Conservation (phyloP, 2,113 vertebrate species). For the Melierax canorus region DNA sequence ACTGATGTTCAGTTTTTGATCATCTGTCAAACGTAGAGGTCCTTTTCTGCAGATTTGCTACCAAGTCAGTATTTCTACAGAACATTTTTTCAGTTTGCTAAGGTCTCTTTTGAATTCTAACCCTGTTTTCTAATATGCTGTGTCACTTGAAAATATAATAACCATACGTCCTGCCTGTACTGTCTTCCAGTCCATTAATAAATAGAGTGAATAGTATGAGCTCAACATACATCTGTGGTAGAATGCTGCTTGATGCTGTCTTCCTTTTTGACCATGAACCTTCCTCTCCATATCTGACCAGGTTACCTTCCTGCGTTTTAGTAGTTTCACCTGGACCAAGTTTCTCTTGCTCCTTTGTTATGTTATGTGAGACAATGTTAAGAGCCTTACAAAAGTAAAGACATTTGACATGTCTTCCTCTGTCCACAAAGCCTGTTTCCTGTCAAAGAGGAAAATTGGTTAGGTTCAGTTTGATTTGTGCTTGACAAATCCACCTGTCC, state of each 20-base stretch:
- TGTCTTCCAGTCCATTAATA: neutral
- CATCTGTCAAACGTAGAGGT: neutral
- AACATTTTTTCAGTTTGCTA: neutral
- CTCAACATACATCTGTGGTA: neutral
- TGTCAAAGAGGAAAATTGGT: neutral
- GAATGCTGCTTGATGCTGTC: neutral
- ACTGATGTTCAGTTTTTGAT: neutral
- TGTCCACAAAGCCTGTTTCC: neutral
- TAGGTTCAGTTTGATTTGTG: neutral
- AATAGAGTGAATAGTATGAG: neutral
- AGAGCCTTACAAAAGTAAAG: neutral
- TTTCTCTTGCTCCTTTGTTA: neutral
- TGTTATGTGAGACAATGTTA: neutral
- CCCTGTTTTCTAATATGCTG: neutral
- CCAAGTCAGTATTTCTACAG: neutral
- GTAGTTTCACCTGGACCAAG: neutral
- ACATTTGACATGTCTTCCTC: neutral
- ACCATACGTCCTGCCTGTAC: neutral
- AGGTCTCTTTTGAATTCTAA: neutral
- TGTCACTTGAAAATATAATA: neutral
- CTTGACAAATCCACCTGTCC: neutral
- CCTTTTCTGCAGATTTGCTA: neutral
- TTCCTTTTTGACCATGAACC: neutral
- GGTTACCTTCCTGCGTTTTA: neutral
- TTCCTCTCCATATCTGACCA: neutral